Percentiles rank a stretch among this genome's conserved stretches.
Conservation (phyloP, 1,140 invertebrate species). For the Drosophila saltans region DNA sequence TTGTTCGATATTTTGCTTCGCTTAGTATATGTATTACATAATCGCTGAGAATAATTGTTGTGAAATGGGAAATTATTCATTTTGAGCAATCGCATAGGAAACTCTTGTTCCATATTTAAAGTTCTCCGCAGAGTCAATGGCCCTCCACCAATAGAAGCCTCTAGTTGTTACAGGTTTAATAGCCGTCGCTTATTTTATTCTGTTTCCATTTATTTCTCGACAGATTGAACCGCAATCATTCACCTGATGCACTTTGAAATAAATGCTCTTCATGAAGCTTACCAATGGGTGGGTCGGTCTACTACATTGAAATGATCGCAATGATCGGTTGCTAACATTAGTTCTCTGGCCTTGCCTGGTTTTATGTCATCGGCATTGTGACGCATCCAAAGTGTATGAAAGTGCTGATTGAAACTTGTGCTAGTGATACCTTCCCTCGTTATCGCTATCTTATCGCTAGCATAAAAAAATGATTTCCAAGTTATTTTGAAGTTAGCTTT, state of each 20-base stretch:
- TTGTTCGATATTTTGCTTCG: background rate
- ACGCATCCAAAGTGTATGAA: background rate
- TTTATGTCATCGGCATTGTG: background rate
- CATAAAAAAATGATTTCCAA: constrained; percentile 23
- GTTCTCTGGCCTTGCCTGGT: background rate
- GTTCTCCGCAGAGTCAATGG: too few species aligned
- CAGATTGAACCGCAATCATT: too few species aligned
- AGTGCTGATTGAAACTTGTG: background rate
- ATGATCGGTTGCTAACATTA: background rate
- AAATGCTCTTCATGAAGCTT: too few species aligned
- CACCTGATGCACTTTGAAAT: too few species aligned
- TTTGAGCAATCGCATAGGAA: too few species aligned
- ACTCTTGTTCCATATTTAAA: too few species aligned
- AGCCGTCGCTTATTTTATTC: too few species aligned
- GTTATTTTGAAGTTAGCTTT: constrained; percentile 36
- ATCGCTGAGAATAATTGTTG: background rate
- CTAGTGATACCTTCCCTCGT: background rate
- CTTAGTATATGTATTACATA: background rate
- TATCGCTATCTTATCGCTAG: constrained; percentile 48
- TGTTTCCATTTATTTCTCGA: too few species aligned
- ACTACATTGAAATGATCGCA: background rate
- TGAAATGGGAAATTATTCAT: too few species aligned
- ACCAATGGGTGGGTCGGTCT: too few species aligned
- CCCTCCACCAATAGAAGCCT: too few species aligned
- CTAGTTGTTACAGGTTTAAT: too few species aligned